Conservation (phyloP, 2,113 vertebrate species). For the Neolamprologus falcicula region DNA sequence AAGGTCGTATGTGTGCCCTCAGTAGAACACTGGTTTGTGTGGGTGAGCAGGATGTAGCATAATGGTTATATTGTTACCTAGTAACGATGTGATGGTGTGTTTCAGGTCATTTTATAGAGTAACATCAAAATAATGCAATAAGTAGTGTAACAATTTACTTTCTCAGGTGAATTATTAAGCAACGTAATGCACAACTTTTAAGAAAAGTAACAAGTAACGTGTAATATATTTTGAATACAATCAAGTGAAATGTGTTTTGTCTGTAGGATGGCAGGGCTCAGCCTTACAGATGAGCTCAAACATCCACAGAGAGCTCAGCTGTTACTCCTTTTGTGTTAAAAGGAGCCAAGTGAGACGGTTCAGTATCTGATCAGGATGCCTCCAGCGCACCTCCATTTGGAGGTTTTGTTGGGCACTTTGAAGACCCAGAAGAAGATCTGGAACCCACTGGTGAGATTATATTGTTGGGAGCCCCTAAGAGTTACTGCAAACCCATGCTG, state of each 20-base stretch:
- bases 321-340: neutral
- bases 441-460: neutral
- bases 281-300: neutral
- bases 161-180: neutral
- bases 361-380: neutral
- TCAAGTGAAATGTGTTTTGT: neutral
- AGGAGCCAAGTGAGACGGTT: neutral
- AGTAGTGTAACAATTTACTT: neutral
- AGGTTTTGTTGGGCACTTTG: neutral
- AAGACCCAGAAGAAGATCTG: neutral
- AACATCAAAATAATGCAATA: neutral
- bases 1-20: neutral
- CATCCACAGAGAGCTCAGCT: neutral
- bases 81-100: neutral
- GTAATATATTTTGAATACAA: neutral
- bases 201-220: neutral
- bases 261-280: neutral
- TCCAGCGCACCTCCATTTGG: neutral
- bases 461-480: fast-evolving
- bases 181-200: neutral
- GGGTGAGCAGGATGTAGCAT: neutral
- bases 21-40: fast-evolving
- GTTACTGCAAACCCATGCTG: neutral
- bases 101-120: neutral
- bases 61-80: neutral